Evolutionary conservation across 2,113 vertebrate species (phyloP).

Genomic region (Hippocampus abdominalis): DNA sequence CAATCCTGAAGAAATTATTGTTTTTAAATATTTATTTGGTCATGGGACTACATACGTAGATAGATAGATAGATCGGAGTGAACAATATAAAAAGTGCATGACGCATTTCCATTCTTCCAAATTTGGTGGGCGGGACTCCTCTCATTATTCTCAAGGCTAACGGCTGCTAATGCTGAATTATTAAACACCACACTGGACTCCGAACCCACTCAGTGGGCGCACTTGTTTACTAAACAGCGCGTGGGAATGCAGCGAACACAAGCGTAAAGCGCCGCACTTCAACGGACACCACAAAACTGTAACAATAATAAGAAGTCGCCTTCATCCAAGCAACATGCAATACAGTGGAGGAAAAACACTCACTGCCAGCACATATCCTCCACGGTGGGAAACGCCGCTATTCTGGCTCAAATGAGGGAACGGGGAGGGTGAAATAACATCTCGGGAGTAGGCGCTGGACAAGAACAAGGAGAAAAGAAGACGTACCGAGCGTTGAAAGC

Average conservation of each 20-base stretch:
- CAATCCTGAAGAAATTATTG: background rate
- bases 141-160: slow-evolving; percentile 22
- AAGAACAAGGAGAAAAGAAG: slow-evolving; percentile 26
- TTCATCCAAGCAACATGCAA: background rate
- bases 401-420: background rate
- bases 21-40: no score
- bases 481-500: slow-evolving; percentile 58
- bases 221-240: background rate
- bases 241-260: slow-evolving; percentile 20
- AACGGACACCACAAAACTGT: slow-evolving; percentile 7
- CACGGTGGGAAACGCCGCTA: background rate
- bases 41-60: background rate
- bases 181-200: background rate
- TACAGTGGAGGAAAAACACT: slow-evolving; percentile 20
- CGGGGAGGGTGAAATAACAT: background rate
- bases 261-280: slow-evolving; percentile 2
- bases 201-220: background rate
- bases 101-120: slow-evolving; percentile 60
- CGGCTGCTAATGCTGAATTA: slow-evolving; percentile 24
- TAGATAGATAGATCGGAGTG: background rate
- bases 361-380: slow-evolving; percentile 20
- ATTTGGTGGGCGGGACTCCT: slow-evolving; percentile 59
- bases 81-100: slow-evolving; percentile 30
- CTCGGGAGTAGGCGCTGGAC: background rate
- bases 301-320: background rate